Base-by-base conservation (phyloP, 2,797 vertebrate genomes). In the Labeo calbasu region DNA sequence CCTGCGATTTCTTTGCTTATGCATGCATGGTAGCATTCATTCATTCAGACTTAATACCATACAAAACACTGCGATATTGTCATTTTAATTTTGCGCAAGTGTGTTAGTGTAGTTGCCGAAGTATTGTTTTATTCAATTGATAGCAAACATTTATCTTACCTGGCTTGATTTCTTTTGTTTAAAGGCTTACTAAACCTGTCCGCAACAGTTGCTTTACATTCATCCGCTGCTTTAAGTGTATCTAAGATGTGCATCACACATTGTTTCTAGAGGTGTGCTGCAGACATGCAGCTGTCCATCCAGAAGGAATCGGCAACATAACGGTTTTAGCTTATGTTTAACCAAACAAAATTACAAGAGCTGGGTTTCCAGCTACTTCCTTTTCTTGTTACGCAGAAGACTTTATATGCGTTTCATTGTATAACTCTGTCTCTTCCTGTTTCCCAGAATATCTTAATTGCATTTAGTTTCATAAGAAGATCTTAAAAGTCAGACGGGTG, bases 401-500 rank as follows among this genome's bases (percentile, higher is more conserved):
- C 5, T 36, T 66, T n/a, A 36, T 63, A 53, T 84, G 59, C 65
- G 36, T 76, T 53, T 77, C 65, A 72, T 77, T 68, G 28, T 59
- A 21, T 79, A 77, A 73, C 57, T 48, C 25, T 50, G 63, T 83
- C 66, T 59, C 40, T 50, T 65, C 4, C 19, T 51, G 25, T 82
- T 77, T 82, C 46, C 66, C n/a, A 15, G 40, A 79, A 72, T n/a
- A 71, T 70, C 75, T 61, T 71, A 70, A 84, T 84, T 81, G 43
- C 65, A 53, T 83, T 79, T 57, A 63, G 53, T 72, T 81, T 76
- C 75, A 83, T 80, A 75, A 65, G 43, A 43, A 80, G 79, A 82
- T 82, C 78, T 84, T 84, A 88, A 86, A 71, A 77, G 71, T 87
- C 65, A 80, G 72, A 66, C 81, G 78, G 83, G 46, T 84, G 87